A percentile compares a stretch with the other conserved stretches of the same genome.
These are phyloP conservation scores for Porites lobata DNA, from an alignment of 92 coral and sea anemone species.

Conservation along the genomic window DNA sequence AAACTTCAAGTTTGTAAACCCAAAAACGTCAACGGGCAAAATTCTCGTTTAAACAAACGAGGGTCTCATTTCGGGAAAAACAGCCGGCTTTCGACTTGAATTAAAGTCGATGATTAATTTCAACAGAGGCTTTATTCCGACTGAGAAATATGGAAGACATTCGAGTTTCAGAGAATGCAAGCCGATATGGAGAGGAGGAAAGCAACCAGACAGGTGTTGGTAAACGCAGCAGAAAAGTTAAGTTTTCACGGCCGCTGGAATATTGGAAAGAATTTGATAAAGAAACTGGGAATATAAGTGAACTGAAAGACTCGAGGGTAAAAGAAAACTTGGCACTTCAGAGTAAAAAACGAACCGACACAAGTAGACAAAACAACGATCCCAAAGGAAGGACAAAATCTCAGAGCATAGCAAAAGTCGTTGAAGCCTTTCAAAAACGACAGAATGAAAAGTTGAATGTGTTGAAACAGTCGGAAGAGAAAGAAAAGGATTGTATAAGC, in stretches of 20 bases:
- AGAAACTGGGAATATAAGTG: conserved; percentile 63
- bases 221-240: conserved; percentile 56
- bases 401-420: conserved; percentile 60
- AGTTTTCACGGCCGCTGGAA: conserved; percentile 80
- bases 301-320: conserved; percentile 7
- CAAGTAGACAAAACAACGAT: conserved; percentile 8
- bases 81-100: too few relatives aligned
- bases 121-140: neutral
- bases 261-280: conserved; percentile 76
- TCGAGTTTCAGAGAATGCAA: neutral
- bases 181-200: neutral
- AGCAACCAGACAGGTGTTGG: neutral
- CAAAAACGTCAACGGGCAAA: too few relatives aligned
- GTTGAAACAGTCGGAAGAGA: conserved; percentile 9
- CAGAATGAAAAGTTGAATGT: conserved; percentile 25
- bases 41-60: too few relatives aligned
- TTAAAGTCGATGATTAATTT: too few relatives aligned
- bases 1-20: neutral
- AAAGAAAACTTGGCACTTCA: neutral
- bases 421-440: conserved; percentile 57
- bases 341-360: neutral
- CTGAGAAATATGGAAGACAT: neutral
- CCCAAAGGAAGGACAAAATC: conserved; percentile 18
- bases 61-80: too few relatives aligned
- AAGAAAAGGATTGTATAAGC: neutral